These are phyloP conservation scores for Hirundichthys speculiger DNA, from an alignment of 2,113 vertebrate genomes.

Conservation along the genomic window DNA sequence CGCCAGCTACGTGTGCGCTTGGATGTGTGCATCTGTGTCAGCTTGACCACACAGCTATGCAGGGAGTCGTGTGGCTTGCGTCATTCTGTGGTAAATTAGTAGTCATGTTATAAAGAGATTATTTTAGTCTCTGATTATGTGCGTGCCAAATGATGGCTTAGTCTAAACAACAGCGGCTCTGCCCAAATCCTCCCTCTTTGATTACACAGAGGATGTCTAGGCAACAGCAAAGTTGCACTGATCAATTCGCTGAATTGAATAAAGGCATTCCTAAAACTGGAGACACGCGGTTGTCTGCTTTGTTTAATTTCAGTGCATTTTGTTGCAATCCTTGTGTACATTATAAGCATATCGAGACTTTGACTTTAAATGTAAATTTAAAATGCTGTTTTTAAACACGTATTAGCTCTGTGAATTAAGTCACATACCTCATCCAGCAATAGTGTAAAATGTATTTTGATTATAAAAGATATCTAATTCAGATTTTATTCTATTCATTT, in stretches of 20 bases:
- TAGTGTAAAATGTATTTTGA: too few relatives aligned
- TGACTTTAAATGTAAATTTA: too few relatives aligned
- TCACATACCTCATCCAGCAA: too few relatives aligned
- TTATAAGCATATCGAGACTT: background rate
- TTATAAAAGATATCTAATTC: too few relatives aligned
- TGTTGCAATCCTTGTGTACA: background rate
- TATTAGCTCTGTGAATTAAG: too few relatives aligned
- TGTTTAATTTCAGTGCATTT: too few relatives aligned
- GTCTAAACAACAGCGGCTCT: slow-evolving; percentile 49
- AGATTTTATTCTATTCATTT: too few relatives aligned
- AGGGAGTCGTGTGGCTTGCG: slow-evolving; percentile 52
- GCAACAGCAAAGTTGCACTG: slow-evolving; percentile 7
- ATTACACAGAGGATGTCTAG: slow-evolving; percentile 47
- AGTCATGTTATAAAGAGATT: slow-evolving; percentile 61
- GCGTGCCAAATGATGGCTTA: slow-evolving; percentile 62
- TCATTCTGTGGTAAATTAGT: slow-evolving; percentile 73
- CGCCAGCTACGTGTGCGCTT: slow-evolving; percentile 4
- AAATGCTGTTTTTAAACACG: too few relatives aligned
- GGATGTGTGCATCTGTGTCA: slow-evolving; percentile 38
- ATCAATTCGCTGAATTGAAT: background rate
- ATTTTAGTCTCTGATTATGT: slow-evolving; percentile 70
- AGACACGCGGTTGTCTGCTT: too few relatives aligned
- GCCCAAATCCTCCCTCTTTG: slow-evolving; percentile 42
- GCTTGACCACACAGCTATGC: slow-evolving; percentile 53
- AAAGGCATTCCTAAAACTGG: too few relatives aligned